These are phyloP conservation scores for Cyclina sinensis DNA, from an alignment of 1,140 invertebrate species.

Conservation along the genomic window DNA sequence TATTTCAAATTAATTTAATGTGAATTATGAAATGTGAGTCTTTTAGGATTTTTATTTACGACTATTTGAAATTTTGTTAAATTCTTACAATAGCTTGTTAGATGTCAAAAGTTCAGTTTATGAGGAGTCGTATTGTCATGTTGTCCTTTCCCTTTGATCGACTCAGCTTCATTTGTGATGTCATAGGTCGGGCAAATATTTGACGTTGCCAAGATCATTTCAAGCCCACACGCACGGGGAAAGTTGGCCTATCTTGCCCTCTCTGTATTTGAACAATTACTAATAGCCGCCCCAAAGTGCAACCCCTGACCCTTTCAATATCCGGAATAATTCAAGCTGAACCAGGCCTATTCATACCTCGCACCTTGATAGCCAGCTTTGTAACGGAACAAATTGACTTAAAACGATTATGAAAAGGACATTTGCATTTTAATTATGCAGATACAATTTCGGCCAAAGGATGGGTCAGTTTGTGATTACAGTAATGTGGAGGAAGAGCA, in stretches of 20 bases:
- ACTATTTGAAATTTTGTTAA: slow-evolving; percentile 44
- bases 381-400: slow-evolving; percentile 70
- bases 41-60: slow-evolving; percentile 42
- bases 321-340: slow-evolving; percentile 42
- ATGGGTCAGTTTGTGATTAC: slow-evolving; percentile 41
- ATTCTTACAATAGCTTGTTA: slow-evolving; percentile 11
- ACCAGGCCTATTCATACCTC: slow-evolving; percentile 4
- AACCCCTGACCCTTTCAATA: slow-evolving; percentile 55
- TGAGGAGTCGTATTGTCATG: slow-evolving; percentile 49
- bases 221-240: slow-evolving; percentile 60
- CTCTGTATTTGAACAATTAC: slow-evolving; percentile 53
- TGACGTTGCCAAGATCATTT: slow-evolving; percentile 52
- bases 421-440: slow-evolving; percentile 70
- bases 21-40: slow-evolving; percentile 66
- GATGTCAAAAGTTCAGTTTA: slow-evolving; percentile 64
- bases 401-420: slow-evolving; percentile 68
- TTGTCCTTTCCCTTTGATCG: slow-evolving; percentile 1
- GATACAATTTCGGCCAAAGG: slow-evolving; percentile 59
- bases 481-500: background rate
- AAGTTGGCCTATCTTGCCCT: slow-evolving; percentile 10
- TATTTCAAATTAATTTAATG: slow-evolving; percentile 66
- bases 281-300: slow-evolving; percentile 61
- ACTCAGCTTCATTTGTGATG: slow-evolving; percentile 59
- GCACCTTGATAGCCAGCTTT: background rate
- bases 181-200: slow-evolving; percentile 68